Evolutionary conservation across 2,888 invertebrate genomes (phyloP).

Genomic region (Drosophila multiciliata): DNA sequence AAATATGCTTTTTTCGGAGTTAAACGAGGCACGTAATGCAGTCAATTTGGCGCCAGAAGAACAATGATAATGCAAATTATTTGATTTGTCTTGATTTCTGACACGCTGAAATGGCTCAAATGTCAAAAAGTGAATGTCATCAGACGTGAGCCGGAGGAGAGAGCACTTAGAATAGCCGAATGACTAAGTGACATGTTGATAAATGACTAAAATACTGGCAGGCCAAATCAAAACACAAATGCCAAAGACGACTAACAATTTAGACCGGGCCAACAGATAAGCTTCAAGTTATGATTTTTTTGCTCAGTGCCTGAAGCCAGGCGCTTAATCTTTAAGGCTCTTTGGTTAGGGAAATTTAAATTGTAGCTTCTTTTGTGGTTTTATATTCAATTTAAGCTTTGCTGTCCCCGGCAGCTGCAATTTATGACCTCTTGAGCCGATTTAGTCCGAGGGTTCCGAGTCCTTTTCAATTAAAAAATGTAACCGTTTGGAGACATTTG

Average conservation of each 20-base stretch:
- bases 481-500: conserved; percentile 18
- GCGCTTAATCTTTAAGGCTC: conserved; percentile 13
- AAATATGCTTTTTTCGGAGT: conserved; percentile 4
- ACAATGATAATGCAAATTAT: conserved; percentile 58
- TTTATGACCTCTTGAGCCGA: conserved; percentile 35
- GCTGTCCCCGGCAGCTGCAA: conserved; percentile 58
- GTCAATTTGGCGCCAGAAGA: conserved; percentile 34
- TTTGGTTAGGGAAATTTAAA: conserved; percentile 27
- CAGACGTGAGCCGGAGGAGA: conserved; percentile 30
- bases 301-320: too few species aligned
- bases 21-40: conserved; percentile 38
- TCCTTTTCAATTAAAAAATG: conserved; percentile 56
- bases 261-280: conserved; percentile 4
- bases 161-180: conserved; percentile 45
- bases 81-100: conserved; percentile 45
- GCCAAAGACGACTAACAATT: conserved; percentile 40
- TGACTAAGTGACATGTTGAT: conserved; percentile 71
- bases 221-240: conserved; percentile 46
- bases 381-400: conserved; percentile 48
- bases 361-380: conserved; percentile 19
- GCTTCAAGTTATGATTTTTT: conserved; percentile 36
- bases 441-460: conserved; percentile 1
- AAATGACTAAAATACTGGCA: conserved; percentile 48
- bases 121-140: conserved; percentile 53
- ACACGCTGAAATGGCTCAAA: conserved; percentile 37